A percentile compares a stretch with the other conserved stretches of the same genome.
Conservation (phyloP, 2,888 invertebrate genomes). For the Ceraclea dissimilis region DNA sequence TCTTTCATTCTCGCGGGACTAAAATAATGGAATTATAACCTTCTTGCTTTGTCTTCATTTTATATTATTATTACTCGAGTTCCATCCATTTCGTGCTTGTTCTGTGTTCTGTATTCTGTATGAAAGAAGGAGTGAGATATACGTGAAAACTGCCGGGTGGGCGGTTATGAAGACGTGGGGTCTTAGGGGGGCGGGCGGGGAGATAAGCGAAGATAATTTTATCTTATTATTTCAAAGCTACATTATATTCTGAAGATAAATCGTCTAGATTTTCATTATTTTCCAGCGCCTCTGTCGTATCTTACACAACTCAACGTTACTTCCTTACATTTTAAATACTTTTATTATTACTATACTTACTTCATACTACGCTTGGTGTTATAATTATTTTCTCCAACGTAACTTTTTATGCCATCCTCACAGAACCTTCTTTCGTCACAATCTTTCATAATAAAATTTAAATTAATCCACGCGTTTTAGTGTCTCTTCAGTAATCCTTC, state of each 20-base stretch:
- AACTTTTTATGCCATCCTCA: not conserved
- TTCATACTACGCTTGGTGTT: constrained; percentile 1
- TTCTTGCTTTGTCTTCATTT: constrained; percentile 27
- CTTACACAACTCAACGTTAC: constrained; percentile 19
- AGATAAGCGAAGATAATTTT: constrained; percentile 26
- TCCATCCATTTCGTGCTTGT: constrained; percentile 25
- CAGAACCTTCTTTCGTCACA: no score
- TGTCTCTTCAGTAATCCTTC: no score
- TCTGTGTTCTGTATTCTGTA: no score
- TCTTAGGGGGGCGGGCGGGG: constrained; percentile 6
- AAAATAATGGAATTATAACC: constrained; percentile 27
- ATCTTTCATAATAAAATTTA: no score
- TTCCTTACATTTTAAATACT: constrained; percentile 22
- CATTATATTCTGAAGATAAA: constrained; percentile 27
- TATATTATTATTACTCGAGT: constrained; percentile 19
- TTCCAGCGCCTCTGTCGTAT: constrained; percentile 14
- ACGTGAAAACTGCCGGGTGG: not conserved
- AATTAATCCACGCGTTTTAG: no score
- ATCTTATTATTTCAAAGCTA: constrained; percentile 27
- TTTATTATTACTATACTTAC: constrained; percentile 5
- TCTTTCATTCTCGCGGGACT: constrained; percentile 26
- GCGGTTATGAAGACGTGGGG: constrained; percentile 4
- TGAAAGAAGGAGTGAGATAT: constrained; percentile 19
- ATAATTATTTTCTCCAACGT: constrained; percentile 12
- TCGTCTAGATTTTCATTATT: constrained; percentile 26